Percentiles rank a stretch among this genome's conserved stretches.
These are phyloP conservation scores for Anser cygnoides DNA, from an alignment of 2,113 vertebrate species.

Conservation along the genomic window DNA sequence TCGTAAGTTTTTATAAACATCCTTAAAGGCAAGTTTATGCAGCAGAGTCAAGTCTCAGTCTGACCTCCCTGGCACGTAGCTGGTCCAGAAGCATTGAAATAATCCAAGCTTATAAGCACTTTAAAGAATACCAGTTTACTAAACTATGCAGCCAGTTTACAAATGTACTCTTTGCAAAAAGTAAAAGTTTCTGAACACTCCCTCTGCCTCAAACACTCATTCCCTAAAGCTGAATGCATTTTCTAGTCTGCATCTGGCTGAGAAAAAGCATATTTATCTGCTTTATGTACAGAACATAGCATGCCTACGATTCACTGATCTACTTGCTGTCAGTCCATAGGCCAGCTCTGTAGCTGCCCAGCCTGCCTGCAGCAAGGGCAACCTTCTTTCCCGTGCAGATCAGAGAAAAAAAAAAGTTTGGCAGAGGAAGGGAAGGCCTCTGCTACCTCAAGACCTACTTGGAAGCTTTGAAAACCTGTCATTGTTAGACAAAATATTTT, in stretches of 20 bases:
- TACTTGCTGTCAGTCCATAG: background rate
- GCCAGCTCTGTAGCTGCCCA: background rate
- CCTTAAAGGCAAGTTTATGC: conserved; percentile 17
- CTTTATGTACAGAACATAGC: background rate
- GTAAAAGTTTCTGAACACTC: background rate
- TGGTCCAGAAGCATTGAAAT: background rate
- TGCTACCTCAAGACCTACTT: background rate
- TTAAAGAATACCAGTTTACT: background rate
- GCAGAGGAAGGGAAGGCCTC: background rate
- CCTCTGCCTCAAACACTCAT: background rate
- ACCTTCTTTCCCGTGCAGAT: background rate
- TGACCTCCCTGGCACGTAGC: background rate
- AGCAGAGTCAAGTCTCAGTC: conserved; percentile 10
- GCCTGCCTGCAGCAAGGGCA: rapidly evolving
- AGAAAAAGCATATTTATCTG: background rate
- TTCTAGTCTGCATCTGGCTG: background rate
- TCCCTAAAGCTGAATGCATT: background rate
- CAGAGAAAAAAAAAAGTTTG: background rate
- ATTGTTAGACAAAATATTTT: background rate
- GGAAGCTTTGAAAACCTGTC: background rate
- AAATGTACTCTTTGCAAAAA: background rate
- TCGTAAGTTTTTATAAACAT: conserved; percentile 12
- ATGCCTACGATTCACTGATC: rapidly evolving
- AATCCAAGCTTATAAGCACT: background rate
- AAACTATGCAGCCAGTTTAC: background rate